phyloP scores from a whole-genome alignment of 2,888 invertebrate genomes.

The Odontothrips loti region DNA sequence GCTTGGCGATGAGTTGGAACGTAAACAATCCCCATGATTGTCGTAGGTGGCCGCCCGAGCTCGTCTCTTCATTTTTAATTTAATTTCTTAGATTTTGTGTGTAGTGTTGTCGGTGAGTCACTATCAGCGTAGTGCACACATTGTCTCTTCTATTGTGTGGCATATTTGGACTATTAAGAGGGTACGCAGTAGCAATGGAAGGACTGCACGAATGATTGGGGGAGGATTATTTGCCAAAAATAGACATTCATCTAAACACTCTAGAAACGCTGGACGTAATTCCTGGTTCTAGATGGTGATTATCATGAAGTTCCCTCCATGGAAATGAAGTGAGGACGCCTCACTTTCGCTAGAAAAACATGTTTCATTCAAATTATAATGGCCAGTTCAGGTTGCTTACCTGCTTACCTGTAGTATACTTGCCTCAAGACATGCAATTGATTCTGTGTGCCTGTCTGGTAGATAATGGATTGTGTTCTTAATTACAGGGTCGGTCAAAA shows the following conservation, averaged over 20 bases:
- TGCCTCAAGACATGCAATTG: not conserved
- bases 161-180: not conserved
- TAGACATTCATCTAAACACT: not conserved
- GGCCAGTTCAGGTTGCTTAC: too few relatives aligned
- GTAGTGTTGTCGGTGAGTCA: not conserved
- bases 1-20: constrained; percentile 14
- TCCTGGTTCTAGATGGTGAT: not conserved
- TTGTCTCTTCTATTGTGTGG: not conserved
- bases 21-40: not conserved
- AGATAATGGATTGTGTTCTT: not conserved
- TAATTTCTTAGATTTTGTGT: not conserved
- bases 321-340: not conserved
- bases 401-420: too few relatives aligned
- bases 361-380: too few relatives aligned
- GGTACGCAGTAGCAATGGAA: not conserved
- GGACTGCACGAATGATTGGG: not conserved
- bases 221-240: not conserved
- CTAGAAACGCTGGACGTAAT: not conserved
- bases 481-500: not conserved
- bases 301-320: not conserved
- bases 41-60: not conserved
- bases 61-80: not conserved
- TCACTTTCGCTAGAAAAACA: too few relatives aligned
- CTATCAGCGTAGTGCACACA: not conserved
- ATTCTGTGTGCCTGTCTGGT: not conserved